phyloP scores from a whole-genome alignment of 2,797 vertebrate genomes.

The Pyrocephalus nanus region DNA sequence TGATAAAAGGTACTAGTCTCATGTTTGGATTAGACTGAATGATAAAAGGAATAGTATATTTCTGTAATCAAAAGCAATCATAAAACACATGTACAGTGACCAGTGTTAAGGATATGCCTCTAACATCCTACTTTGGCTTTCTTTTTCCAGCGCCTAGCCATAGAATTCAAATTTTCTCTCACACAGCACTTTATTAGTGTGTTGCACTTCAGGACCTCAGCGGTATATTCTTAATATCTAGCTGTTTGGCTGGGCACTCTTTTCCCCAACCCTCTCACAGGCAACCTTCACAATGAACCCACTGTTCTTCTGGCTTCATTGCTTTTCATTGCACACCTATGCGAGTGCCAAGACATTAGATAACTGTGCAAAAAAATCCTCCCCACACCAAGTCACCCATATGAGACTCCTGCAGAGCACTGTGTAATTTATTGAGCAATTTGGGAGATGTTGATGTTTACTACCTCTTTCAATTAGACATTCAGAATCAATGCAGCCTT shows the following conservation, averaged over 20 bases:
- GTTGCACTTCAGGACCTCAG: neutral
- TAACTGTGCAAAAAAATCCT: neutral
- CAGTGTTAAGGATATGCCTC: neutral
- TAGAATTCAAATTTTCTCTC: slow-evolving; percentile 4
- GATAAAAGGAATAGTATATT: slow-evolving; percentile 24
- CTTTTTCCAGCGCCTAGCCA: neutral
- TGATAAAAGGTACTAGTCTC: neutral
- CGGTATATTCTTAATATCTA: neutral
- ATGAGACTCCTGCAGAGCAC: slow-evolving; percentile 1
- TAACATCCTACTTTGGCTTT: neutral
- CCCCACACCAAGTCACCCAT: neutral
- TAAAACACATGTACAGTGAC: neutral
- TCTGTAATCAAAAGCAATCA: slow-evolving; percentile 19
- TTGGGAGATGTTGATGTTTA: slow-evolving; percentile 56
- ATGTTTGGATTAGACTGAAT: neutral
- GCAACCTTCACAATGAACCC: slow-evolving; percentile 39
- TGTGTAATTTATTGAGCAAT: slow-evolving; percentile 16
- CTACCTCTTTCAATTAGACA: neutral
- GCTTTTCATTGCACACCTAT: slow-evolving; percentile 52
- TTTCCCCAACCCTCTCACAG: neutral
- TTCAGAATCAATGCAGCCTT: slow-evolving; percentile 15
- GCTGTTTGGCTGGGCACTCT: neutral
- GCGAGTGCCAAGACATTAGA: neutral
- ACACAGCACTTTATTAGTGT: neutral
- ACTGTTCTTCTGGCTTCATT: slow-evolving; percentile 28